A percentile compares a stretch with the other conserved stretches of the same genome.
Conservation (phyloP, 2,888 invertebrate species). For the Coecobrya sp. region DNA sequence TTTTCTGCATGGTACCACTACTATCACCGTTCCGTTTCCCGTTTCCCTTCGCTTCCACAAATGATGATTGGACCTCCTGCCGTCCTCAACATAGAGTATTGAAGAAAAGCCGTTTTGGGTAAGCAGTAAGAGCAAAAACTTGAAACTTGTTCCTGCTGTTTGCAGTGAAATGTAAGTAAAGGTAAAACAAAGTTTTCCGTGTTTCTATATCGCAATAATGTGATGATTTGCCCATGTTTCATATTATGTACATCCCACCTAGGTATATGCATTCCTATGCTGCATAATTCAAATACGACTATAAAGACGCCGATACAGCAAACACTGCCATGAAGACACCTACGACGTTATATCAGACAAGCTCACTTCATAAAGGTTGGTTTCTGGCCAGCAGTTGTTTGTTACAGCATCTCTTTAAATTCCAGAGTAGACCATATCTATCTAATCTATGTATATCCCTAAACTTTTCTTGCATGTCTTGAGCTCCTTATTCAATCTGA, state of each 20-base stretch:
- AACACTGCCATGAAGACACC: not conserved
- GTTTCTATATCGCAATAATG: not conserved
- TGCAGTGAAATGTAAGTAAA: not conserved
- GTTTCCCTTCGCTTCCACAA: not conserved
- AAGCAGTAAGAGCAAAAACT: not conserved
- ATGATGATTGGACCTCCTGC: conserved; percentile 38
- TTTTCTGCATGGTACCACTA: not conserved
- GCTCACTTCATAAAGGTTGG: conserved; percentile 21
- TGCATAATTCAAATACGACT: not conserved
- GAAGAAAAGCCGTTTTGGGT: not conserved
- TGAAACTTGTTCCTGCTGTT: conserved; percentile 5
- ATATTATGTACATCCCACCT: not conserved
- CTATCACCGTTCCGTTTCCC: conserved; percentile 27
- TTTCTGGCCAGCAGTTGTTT: conserved; percentile 23
- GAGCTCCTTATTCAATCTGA: not conserved
- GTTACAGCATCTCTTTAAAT: not conserved
- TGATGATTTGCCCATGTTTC: not conserved
- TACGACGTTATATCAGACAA: not conserved
- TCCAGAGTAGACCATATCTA: not conserved
- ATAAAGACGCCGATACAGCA: not conserved
- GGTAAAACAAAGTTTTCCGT: not conserved
- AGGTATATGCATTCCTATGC: not conserved
- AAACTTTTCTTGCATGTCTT: not conserved
- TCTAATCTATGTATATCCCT: not conserved
- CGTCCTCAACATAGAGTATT: not conserved